A percentile compares a stretch with the other conserved stretches of the same genome.
These are phyloP conservation scores for Delphinus delphis DNA, from an alignment of 2,113 vertebrate species.

Conservation along the genomic window DNA sequence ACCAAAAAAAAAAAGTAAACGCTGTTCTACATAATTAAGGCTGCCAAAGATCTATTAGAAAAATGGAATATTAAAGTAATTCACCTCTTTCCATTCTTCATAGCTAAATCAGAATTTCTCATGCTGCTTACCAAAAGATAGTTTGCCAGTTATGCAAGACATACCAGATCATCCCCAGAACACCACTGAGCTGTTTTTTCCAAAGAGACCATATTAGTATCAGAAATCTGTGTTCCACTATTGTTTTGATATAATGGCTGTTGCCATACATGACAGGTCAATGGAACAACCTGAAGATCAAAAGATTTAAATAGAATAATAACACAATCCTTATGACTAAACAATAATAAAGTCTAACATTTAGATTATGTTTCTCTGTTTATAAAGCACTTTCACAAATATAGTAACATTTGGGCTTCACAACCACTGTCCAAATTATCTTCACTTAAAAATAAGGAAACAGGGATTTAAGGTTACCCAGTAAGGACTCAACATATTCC, in stretches of 20 bases:
- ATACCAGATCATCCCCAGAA: conserved; percentile 49
- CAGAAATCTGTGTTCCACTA: background rate
- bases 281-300: conserved; percentile 54
- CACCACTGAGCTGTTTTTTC: background rate
- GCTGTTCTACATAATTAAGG: background rate
- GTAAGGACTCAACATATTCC: background rate
- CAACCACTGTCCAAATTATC: background rate
- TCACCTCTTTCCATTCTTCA: background rate
- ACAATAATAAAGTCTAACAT: conserved; percentile 6
- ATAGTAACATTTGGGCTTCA: conserved; percentile 13
- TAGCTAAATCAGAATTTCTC: conserved; percentile 12
- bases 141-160: conserved; percentile 9
- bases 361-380: background rate
- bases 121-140: background rate
- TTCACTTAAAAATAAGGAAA: conserved; percentile 16
- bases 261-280: conserved; percentile 21
- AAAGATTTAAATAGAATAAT: background rate
- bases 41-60: background rate
- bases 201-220: background rate
- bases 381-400: conserved; percentile 1
- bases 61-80: background rate
- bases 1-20: background rate
- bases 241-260: background rate
- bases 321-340: background rate
- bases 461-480: background rate